These are phyloP conservation scores for Arge pagana DNA, from an alignment of 2,888 invertebrate genomes.

Conservation along the genomic window DNA sequence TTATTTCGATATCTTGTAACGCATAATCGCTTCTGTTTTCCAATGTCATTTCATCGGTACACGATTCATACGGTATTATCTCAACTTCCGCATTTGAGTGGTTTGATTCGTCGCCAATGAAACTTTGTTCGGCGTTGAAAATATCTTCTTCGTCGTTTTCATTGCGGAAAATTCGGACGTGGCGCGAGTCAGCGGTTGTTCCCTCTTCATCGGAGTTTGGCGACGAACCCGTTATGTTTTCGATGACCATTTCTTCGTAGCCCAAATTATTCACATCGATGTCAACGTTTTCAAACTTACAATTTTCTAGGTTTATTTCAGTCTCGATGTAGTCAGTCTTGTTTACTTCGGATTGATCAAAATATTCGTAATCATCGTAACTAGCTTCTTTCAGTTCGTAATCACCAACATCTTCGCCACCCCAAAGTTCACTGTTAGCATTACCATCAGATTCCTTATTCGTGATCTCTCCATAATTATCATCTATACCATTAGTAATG, in stretches of 20 bases:
- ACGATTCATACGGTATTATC: no score
- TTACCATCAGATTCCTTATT: slow-evolving; percentile 35
- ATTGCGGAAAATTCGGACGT: slow-evolving; percentile 21
- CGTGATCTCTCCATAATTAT: slow-evolving; percentile 33
- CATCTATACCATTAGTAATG: slow-evolving; percentile 28
- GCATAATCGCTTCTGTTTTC: no score
- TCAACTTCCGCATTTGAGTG: no score
- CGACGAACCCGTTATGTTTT: no score
- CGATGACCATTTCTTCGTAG: slow-evolving; percentile 1
- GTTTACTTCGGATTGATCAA: slow-evolving; percentile 40
- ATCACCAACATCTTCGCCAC: slow-evolving; percentile 25
- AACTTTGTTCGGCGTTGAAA: no score
- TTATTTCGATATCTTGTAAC: neutral
- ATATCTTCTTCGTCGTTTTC: slow-evolving; percentile 1
- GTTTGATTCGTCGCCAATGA: no score
- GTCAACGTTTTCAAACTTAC: slow-evolving; percentile 7
- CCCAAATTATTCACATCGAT: neutral
- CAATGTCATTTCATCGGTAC: no score
- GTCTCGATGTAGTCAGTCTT: slow-evolving; percentile 53
- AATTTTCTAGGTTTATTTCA: slow-evolving; percentile 36
- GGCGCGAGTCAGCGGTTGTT: slow-evolving; percentile 9
- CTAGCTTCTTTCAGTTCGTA: slow-evolving; percentile 27
- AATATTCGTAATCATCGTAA: slow-evolving; percentile 33
- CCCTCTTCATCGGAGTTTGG: neutral
- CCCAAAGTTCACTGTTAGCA: slow-evolving; percentile 30